Conservation (phyloP, 2,888 invertebrate genomes). For the Stegophylla sp. region DNA sequence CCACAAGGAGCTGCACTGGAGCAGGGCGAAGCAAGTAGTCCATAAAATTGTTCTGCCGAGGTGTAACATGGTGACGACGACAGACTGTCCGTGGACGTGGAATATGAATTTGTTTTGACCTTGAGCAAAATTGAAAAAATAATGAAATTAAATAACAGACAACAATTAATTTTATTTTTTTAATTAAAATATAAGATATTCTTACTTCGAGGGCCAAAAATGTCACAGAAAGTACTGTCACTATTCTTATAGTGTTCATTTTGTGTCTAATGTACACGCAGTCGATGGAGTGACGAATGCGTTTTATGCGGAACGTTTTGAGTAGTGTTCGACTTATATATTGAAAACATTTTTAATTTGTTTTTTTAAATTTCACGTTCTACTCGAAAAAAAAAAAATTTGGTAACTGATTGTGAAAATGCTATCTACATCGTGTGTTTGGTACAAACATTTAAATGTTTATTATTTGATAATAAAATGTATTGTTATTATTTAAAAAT, state of each 20-base stretch:
- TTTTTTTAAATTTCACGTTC: constrained; percentile 21
- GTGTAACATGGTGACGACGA: no score
- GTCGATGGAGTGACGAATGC: background rate
- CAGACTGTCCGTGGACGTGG: background rate
- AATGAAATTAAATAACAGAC: no score
- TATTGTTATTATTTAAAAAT: background rate
- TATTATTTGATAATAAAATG: constrained; percentile 29
- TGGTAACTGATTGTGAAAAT: background rate
- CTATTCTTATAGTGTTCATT: background rate
- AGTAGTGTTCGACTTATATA: constrained; percentile 5
- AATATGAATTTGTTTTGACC: background rate
- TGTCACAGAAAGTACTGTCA: background rate
- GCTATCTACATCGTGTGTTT: background rate
- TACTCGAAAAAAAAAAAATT: background rate
- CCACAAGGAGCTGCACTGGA: background rate
- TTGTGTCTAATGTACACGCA: background rate
- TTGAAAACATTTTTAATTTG: background rate
- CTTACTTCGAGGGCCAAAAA: background rate
- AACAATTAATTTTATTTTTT: no score
- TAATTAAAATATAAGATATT: no score
- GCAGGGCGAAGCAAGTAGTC: background rate
- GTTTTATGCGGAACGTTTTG: background rate
- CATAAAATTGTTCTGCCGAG: background rate
- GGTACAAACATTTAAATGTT: constrained; percentile 17
- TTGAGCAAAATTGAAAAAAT: background rate